Conservation (phyloP, 2,113 vertebrate species). For the Isichthys henryi region DNA sequence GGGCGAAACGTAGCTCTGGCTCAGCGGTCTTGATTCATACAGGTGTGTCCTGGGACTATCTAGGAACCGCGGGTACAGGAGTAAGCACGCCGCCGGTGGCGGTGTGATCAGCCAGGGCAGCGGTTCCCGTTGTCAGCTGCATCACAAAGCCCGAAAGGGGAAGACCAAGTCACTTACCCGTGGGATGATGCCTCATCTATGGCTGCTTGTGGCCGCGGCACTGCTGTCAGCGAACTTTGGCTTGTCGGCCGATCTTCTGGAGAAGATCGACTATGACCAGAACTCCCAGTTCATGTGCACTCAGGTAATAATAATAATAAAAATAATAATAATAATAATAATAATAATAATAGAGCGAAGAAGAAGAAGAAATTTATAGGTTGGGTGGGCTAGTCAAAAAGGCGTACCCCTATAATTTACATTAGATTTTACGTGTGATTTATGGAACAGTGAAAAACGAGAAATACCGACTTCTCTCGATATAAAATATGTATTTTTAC, state of each 20-base stretch:
- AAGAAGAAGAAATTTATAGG: neutral
- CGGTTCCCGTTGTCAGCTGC: neutral
- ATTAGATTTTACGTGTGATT: neutral
- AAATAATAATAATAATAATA: neutral
- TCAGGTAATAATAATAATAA: neutral
- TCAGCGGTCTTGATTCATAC: neutral
- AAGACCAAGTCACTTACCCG: neutral
- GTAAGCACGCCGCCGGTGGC: neutral
- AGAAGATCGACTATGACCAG: conserved; percentile 1
- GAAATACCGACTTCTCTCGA: neutral
- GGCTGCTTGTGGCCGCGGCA: neutral
- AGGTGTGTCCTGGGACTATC: neutral
- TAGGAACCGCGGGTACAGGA: neutral
- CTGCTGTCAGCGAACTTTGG: neutral
- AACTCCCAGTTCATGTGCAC: neutral
- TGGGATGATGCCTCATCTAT: neutral
- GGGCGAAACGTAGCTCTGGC: neutral
- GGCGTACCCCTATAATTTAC: neutral
- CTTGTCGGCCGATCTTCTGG: neutral
- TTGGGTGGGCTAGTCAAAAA: neutral
- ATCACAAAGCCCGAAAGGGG: neutral
- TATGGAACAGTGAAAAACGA: neutral
- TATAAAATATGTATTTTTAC: neutral
- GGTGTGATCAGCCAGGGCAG: neutral
- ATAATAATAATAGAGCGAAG: neutral